A percentile compares a stretch with the other conserved stretches of the same genome.
Conservation (phyloP, 2,888 invertebrate species). For the Orchesellides sinensis region DNA sequence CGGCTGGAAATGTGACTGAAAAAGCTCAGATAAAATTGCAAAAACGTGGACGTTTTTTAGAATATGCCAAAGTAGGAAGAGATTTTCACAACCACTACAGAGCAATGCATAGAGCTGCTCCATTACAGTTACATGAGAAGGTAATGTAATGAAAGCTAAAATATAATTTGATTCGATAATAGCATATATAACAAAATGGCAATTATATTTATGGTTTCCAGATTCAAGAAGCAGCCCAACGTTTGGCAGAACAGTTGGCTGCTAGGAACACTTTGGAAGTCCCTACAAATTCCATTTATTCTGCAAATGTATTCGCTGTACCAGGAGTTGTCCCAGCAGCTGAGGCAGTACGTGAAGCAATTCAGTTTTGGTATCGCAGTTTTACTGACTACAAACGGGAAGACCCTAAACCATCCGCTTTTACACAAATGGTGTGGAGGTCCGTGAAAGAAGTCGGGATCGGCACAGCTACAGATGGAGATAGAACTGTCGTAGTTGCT, state of each 20-base stretch:
- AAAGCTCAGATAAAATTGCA: neutral
- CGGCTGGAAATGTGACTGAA: neutral
- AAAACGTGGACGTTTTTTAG: slow-evolving; percentile 18
- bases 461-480: slow-evolving; percentile 53
- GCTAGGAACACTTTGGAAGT: slow-evolving; percentile 40
- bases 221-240: slow-evolving; percentile 60
- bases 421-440: slow-evolving; percentile 65
- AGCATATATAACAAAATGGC: neutral
- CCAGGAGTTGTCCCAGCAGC: slow-evolving; percentile 42
- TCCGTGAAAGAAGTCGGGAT: slow-evolving; percentile 51
- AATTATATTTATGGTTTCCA: slow-evolving; percentile 17
- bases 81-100: slow-evolving; percentile 67
- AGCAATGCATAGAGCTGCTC: slow-evolving; percentile 47
- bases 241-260: slow-evolving; percentile 53
- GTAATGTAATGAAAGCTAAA: slow-evolving; percentile 7
- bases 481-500: slow-evolving; percentile 61
- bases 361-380: slow-evolving; percentile 66
- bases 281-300: slow-evolving; percentile 49
- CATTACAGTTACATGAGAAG: slow-evolving; percentile 53
- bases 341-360: slow-evolving; percentile 67
- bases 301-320: slow-evolving; percentile 57
- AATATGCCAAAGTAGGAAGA: slow-evolving; percentile 57
- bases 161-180: neutral
- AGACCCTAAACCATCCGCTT: slow-evolving; percentile 58
- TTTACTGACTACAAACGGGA: slow-evolving; percentile 60